Evolutionary conservation across 2,113 vertebrate genomes (phyloP), one percentile per base, ranked within the genome.

Genomic region (Lates calcarifer): DNA sequence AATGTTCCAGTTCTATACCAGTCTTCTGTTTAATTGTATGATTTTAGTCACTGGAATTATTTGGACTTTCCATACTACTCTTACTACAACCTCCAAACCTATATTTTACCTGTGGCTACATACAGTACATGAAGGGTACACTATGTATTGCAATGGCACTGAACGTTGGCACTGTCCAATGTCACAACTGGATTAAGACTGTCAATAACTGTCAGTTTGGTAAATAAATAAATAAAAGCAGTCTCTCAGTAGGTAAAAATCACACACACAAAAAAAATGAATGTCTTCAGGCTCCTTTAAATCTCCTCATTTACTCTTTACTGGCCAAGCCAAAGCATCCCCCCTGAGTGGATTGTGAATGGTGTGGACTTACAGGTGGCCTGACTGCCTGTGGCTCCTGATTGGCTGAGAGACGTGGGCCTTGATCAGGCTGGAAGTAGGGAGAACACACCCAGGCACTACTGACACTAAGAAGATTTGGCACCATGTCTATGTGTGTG

Each of bases 321-420:
- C 3, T 4, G 15, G 39, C 49, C 3, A 17, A 61, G 64, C 31
- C 55, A 71, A 60, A 49, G 15, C 31, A 47, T 68, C 63, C 29
- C 15, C 22, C 31, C 57, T 18, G 18, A 0, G 66, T 70, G 47
- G 45, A 57, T 56, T 56, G 14, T 2, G 73, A 22, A 41, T 31
- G 28, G 17, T 58, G 65, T 56, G 56, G 77, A 63, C 8, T 74
- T 31, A 60, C 47, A 81, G 62, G 90, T 94, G 94, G 94, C 82
- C 90, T 93, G 94, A 95, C 89, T 33, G 62, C 66, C 43, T 31
- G 56, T 24, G 41, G 57, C 71, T 49, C 49, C 86, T 83, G 83
- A 91, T 91, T 90, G 91, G 91, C 68, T 77, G 56, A 84, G 60
- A 86, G 5, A 72, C 22, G 63, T 76, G 69, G 85, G 85, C 41